These are phyloP conservation scores for Galaxea fascicularis DNA, from an alignment of 92 coral and sea anemone species.

Conservation along the genomic window DNA sequence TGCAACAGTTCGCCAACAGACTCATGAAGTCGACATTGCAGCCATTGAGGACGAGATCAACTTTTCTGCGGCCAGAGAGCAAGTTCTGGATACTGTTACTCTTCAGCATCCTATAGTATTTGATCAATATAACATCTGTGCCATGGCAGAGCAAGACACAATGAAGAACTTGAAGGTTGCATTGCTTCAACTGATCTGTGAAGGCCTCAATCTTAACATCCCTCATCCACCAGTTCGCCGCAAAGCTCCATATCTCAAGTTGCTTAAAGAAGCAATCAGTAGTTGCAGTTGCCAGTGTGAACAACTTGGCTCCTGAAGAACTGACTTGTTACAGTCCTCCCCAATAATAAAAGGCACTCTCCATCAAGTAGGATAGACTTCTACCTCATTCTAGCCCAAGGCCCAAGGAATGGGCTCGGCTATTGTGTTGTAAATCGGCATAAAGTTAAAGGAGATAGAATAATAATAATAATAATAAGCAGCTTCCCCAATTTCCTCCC, in stretches of 20 bases:
- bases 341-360: not conserved
- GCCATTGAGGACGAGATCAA: slow-evolving; percentile 22
- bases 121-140: no score
- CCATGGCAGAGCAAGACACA: no score
- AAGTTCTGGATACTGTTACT: slow-evolving; percentile 18
- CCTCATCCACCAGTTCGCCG: slow-evolving; percentile 16
- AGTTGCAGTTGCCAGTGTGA: not conserved
- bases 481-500: not conserved
- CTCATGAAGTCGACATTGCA: slow-evolving; percentile 16
- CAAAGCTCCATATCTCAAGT: slow-evolving; percentile 21
- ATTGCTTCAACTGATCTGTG: no score
- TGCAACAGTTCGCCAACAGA: slow-evolving; percentile 37
- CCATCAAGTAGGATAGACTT: no score
- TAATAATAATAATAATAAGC: not conserved
- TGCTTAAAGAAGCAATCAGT: slow-evolving; percentile 27
- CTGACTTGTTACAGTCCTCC: not conserved
- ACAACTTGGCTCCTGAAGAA: slow-evolving; percentile 1
- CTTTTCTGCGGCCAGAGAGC: slow-evolving; percentile 24
- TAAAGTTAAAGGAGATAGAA: no score
- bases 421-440: no score
- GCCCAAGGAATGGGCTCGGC: no score
- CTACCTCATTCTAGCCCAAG: no score
- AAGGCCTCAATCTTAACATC: no score
- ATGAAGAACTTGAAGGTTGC: no score
- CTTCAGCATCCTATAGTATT: slow-evolving; percentile 4